These are phyloP conservation scores for Sceloporus tristichus DNA, from an alignment of 2,113 vertebrate genomes.

Conservation along the genomic window DNA sequence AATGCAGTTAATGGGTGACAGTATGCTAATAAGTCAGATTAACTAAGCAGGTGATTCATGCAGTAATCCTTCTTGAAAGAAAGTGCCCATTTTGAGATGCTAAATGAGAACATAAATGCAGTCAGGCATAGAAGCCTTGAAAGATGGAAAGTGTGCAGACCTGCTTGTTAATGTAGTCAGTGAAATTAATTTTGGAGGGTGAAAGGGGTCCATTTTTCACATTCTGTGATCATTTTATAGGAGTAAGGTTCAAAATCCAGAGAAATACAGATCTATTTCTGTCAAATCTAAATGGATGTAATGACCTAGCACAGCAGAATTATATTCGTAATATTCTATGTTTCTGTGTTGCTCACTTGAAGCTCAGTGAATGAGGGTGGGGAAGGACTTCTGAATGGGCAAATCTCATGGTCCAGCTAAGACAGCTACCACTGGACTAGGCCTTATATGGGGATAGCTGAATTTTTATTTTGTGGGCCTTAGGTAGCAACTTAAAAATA, in stretches of 20 bases:
- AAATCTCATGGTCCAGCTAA: background rate
- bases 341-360: constrained; percentile 23
- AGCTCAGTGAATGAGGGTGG: background rate
- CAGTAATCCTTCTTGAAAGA: constrained; percentile 78
- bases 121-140: constrained; percentile 75
- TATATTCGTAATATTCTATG: constrained; percentile 40
- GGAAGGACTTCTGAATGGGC: background rate
- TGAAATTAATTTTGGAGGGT: constrained; percentile 67
- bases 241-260: constrained; percentile 58
- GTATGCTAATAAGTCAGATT: constrained; percentile 84
- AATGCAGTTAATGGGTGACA: constrained; percentile 78
- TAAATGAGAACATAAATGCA: constrained; percentile 81
- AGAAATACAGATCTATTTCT: constrained; percentile 47
- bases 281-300: constrained; percentile 50
- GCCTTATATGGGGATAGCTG: background rate
- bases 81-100: constrained; percentile 81
- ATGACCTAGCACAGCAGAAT: constrained; percentile 53
- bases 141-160: constrained; percentile 75
- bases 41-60: constrained; percentile 83
- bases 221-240: constrained; percentile 63
- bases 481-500: background rate
- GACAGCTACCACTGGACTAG: background rate
- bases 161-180: constrained; percentile 72
- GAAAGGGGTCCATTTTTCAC: constrained; percentile 61
- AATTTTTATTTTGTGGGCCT: background rate